Conservation (phyloP, 1,140 invertebrate species). For the Atta cephalotes region DNA sequence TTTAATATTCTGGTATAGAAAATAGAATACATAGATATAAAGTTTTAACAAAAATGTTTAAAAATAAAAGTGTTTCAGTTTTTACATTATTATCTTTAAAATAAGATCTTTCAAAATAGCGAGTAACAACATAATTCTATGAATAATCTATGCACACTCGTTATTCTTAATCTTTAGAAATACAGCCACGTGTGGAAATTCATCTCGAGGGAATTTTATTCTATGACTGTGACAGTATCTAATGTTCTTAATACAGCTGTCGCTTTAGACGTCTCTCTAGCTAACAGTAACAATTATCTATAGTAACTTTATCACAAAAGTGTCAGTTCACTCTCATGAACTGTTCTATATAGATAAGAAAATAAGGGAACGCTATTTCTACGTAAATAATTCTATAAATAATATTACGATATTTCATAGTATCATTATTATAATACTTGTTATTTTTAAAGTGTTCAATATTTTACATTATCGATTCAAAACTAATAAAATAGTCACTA, state of each 20-base stretch:
- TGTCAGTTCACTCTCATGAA: slow-evolving; percentile 19
- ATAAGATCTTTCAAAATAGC: not conserved
- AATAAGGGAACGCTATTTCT: not conserved
- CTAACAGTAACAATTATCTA: slow-evolving; percentile 10
- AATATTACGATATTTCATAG: not conserved
- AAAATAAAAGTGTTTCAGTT: slow-evolving; percentile 1
- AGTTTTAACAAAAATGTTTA: not conserved
- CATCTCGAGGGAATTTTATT: slow-evolving; percentile 4
- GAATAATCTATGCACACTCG: not conserved
- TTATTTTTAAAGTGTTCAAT: not conserved
- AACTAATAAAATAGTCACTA: not conserved
- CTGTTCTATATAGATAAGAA: slow-evolving; percentile 14
- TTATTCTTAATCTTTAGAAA: not conserved
- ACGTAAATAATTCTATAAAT: not conserved
- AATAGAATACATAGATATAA: not conserved
- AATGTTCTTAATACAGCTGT: slow-evolving; percentile 9
- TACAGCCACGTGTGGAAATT: not conserved
- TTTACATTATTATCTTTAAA: not conserved
- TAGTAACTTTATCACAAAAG: slow-evolving; percentile 16
- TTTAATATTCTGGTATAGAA: not conserved
- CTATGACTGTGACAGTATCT: not conserved
- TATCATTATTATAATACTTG: too few relatives aligned
- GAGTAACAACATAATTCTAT: not conserved
- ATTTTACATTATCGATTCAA: not conserved
- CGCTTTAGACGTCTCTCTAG: not conserved